Percentiles rank a stretch among this genome's conserved stretches.
These are phyloP conservation scores for Myotis planiceps DNA, from an alignment of 2,797 vertebrate genomes.

Conservation along the genomic window DNA sequence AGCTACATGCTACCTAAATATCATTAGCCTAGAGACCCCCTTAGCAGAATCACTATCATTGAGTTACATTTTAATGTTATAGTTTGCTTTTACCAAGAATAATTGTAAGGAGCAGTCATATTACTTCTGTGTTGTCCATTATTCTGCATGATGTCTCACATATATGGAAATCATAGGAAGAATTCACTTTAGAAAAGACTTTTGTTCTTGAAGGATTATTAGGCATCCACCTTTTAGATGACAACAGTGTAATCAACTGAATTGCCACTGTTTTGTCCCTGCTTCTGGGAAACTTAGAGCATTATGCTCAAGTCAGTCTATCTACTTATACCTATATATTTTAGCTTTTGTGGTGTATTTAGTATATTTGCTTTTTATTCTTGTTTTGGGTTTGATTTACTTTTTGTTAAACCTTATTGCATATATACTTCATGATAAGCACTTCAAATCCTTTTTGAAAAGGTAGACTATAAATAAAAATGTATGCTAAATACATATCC, in stretches of 20 bases:
- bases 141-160: background rate
- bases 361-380: background rate
- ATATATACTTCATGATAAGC: conserved; percentile 8
- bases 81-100: background rate
- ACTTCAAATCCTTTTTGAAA: conserved; percentile 32
- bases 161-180: background rate
- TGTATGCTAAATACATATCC: background rate
- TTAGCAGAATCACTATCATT: background rate
- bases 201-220: conserved; percentile 45
- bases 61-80: background rate
- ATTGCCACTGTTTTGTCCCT: background rate
- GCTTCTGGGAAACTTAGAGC: background rate
- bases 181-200: background rate
- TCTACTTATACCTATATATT: background rate
- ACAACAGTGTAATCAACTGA: background rate
- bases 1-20: background rate
- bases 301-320: background rate
- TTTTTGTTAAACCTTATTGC: conserved; percentile 6
- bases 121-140: background rate
- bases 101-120: background rate
- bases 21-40: background rate
- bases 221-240: background rate
- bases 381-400: conserved; percentile 19
- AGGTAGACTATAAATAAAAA: background rate
- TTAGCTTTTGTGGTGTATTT: background rate